A percentile compares a stretch with the other conserved stretches of the same genome.
Evolutionary conservation across 2,113 vertebrate genomes (phyloP).

Genomic region (Oceanodroma tethys): DNA sequence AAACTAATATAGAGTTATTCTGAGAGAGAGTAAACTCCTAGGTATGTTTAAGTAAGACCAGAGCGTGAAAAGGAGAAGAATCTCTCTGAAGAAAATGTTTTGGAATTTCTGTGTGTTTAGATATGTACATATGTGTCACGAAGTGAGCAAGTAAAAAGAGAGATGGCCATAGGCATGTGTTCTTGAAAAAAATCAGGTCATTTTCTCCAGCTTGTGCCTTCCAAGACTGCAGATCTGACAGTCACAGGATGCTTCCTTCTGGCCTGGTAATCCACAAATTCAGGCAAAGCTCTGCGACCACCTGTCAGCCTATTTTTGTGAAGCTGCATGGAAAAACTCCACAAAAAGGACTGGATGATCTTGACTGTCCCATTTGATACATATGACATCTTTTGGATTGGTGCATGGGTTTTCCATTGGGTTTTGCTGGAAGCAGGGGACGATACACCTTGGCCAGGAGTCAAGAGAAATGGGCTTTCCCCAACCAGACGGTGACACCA

Average conservation of each 20-base stretch:
- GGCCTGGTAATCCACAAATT: background rate
- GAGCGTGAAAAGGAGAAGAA: background rate
- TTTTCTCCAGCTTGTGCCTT: background rate
- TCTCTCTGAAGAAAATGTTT: background rate
- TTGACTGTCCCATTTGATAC: background rate
- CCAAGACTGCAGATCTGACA: background rate
- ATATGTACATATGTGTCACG: background rate
- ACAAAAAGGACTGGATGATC: background rate
- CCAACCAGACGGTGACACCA: background rate
- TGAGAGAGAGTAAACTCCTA: background rate
- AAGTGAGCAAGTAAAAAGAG: background rate
- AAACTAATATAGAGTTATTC: background rate
- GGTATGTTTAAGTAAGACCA: background rate
- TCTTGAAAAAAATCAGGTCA: background rate
- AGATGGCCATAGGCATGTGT: background rate
- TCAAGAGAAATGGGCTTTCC: background rate
- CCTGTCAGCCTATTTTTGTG: constrained; percentile 47
- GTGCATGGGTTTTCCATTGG: background rate
- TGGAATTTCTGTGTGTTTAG: background rate
- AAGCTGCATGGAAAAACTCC: background rate
- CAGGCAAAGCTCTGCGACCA: background rate
- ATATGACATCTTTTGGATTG: background rate
- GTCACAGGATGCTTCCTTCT: constrained; percentile 2
- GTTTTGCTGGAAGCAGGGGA: background rate
- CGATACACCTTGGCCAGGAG: background rate